Percentiles rank a stretch among this genome's conserved stretches.
These are phyloP conservation scores for Athripsodes cinereus DNA, from an alignment of 2,888 invertebrate genomes.

Conservation along the genomic window DNA sequence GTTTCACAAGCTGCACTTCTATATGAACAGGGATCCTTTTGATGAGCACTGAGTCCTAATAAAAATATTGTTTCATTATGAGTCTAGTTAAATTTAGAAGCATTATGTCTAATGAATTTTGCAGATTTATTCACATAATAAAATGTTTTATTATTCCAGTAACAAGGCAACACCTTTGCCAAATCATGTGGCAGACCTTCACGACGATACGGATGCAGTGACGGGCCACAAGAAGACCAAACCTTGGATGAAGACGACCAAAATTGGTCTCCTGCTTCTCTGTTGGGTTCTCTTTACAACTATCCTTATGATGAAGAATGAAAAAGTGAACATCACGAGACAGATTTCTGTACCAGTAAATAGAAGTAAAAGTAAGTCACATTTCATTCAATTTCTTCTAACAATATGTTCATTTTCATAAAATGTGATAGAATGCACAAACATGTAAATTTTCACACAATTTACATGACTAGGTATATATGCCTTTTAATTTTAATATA, in stretches of 20 bases:
- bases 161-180: constrained; percentile 7
- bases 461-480: too few relatives aligned
- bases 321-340: constrained; percentile 54
- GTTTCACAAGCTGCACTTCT: too few relatives aligned
- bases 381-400: not conserved
- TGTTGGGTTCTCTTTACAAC: constrained; percentile 65
- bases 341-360: constrained; percentile 56
- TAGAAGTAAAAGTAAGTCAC: constrained; percentile 43
- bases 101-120: too few relatives aligned
- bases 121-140: too few relatives aligned
- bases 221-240: constrained; percentile 32
- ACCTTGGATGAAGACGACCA: constrained; percentile 38
- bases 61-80: too few relatives aligned
- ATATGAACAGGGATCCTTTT: too few relatives aligned
- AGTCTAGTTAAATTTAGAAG: too few relatives aligned
- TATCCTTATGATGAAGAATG: constrained; percentile 62
- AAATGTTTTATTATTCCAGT: constrained; percentile 8
- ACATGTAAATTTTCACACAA: too few relatives aligned
- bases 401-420: too few relatives aligned
- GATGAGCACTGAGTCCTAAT: too few relatives aligned
- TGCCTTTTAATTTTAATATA: too few relatives aligned
- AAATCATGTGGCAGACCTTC: not conserved
- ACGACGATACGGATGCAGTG: constrained; percentile 24
- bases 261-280: constrained; percentile 52
- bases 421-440: too few relatives aligned